Evolutionary conservation across 2,797 vertebrate genomes (phyloP).

Genomic region (Diglossa cyanea): DNA sequence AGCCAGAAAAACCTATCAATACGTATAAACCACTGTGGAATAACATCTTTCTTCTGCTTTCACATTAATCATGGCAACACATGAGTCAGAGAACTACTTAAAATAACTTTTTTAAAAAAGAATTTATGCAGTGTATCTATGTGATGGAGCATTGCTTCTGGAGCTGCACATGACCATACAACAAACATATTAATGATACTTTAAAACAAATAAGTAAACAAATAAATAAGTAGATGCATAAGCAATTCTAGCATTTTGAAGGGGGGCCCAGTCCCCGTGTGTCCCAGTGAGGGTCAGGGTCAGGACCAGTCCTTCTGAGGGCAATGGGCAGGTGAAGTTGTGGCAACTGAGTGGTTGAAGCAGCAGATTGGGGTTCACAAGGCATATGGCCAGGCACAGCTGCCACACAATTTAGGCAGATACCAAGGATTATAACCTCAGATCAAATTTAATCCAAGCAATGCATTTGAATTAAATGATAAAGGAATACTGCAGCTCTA

Average conservation of each 20-base stretch:
- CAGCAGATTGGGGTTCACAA: fast-evolving
- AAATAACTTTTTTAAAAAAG: not conserved
- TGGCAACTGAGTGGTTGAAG: not conserved
- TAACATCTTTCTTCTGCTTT: not conserved
- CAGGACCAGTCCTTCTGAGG: not conserved
- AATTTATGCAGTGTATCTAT: fast-evolving
- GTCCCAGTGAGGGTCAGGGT: not conserved
- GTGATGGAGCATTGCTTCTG: not conserved
- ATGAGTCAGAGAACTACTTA: not conserved
- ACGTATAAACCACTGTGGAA: not conserved
- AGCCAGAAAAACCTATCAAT: not conserved
- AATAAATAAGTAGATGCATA: not conserved
- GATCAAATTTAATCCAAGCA: not conserved
- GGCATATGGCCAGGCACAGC: not conserved
- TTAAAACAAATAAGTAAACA: not conserved
- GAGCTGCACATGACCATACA: not conserved
- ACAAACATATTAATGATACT: not conserved
- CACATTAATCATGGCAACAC: not conserved
- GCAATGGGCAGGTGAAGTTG: not conserved
- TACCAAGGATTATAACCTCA: not conserved
- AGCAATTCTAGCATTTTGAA: not conserved
- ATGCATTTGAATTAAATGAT: not conserved
- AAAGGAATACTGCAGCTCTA: not conserved
- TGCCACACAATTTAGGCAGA: not conserved
- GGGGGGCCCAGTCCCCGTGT: fast-evolving